A percentile compares a stretch with the other conserved stretches of the same genome.
phyloP scores from a whole-genome alignment of 2,113 vertebrate species.

The Malurus alboscapulatus region DNA sequence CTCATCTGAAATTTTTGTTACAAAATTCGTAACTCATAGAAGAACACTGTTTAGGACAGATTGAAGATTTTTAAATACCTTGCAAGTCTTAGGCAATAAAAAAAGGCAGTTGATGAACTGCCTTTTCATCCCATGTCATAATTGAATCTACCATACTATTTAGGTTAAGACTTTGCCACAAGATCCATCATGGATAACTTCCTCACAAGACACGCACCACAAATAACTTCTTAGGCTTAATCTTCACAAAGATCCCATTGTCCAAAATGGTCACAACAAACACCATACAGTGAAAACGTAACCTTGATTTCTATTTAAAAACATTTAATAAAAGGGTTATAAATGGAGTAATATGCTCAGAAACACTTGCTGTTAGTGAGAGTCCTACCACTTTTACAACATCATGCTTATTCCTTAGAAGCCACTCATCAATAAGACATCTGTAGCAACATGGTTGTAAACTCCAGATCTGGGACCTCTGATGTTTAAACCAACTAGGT shows the following conservation, averaged over 20 bases:
- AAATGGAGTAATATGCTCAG: slow-evolving; percentile 13
- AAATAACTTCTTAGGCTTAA: slow-evolving; percentile 10
- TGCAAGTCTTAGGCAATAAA: not conserved
- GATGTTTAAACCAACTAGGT: not conserved
- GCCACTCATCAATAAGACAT: not conserved
- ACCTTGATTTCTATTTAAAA: slow-evolving; percentile 45
- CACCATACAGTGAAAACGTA: slow-evolving; percentile 8
- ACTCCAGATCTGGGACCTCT: not conserved
- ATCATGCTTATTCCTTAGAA: not conserved
- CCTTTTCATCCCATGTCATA: slow-evolving; percentile 9
- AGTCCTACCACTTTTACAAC: not conserved
- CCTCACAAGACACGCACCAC: slow-evolving; percentile 12
- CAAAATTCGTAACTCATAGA: not conserved
- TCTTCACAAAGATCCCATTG: slow-evolving; percentile 23
- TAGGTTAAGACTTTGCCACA: slow-evolving; percentile 33
- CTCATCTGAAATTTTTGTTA: not conserved
- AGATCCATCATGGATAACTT: not conserved
- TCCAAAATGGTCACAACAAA: slow-evolving; percentile 16
- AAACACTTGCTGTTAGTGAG: not conserved
- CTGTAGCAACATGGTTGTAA: not conserved
- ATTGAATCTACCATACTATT: not conserved
- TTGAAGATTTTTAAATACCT: not conserved
- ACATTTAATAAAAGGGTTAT: slow-evolving; percentile 18
- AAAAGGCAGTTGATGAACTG: not conserved
- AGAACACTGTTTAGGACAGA: not conserved